phyloP scores from a whole-genome alignment of 2,888 invertebrate genomes.

The Scaptomyza tumidula region DNA sequence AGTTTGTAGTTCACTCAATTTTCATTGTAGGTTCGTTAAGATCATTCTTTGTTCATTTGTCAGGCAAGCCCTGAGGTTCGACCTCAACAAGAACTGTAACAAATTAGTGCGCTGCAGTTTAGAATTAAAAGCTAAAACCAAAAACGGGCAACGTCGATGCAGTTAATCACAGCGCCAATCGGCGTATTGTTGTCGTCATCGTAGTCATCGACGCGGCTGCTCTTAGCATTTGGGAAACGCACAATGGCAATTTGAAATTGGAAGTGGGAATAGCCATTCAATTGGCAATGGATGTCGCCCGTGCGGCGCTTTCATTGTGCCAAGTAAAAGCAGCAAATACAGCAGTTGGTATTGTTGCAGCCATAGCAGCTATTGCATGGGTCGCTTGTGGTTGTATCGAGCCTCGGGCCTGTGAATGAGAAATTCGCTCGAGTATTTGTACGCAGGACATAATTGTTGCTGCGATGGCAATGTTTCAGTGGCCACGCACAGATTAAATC shows the following conservation, averaged over 20 bases:
- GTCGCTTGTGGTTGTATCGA: constrained; percentile 41
- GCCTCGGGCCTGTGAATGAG: constrained; percentile 57
- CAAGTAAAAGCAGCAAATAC: constrained; percentile 41
- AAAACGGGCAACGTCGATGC: constrained; percentile 49
- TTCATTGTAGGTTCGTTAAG: not conserved
- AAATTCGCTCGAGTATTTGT: constrained; percentile 67
- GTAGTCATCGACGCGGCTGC: constrained; percentile 23
- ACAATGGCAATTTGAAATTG: constrained; percentile 5
- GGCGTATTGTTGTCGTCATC: constrained; percentile 45
- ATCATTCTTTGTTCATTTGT: not conserved
- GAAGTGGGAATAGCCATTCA: constrained; percentile 11
- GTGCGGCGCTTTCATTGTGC: constrained; percentile 55
- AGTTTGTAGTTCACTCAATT: not conserved
- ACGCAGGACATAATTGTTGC: constrained; percentile 73
- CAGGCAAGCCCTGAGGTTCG: not conserved
- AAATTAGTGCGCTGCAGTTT: constrained; percentile 58
- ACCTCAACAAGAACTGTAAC: constrained; percentile 26
- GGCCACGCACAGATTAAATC: constrained; percentile 65
- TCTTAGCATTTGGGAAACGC: constrained; percentile 6
- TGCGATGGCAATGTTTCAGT: constrained; percentile 54
- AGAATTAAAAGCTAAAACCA: constrained; percentile 57
- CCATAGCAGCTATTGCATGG: constrained; percentile 27
- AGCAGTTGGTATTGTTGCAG: constrained; percentile 30
- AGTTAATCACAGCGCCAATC: constrained; percentile 69
- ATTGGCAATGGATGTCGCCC: constrained; percentile 55